These are phyloP conservation scores for Dynastes tityus DNA, from an alignment of 2,888 invertebrate genomes.

Conservation along the genomic window DNA sequence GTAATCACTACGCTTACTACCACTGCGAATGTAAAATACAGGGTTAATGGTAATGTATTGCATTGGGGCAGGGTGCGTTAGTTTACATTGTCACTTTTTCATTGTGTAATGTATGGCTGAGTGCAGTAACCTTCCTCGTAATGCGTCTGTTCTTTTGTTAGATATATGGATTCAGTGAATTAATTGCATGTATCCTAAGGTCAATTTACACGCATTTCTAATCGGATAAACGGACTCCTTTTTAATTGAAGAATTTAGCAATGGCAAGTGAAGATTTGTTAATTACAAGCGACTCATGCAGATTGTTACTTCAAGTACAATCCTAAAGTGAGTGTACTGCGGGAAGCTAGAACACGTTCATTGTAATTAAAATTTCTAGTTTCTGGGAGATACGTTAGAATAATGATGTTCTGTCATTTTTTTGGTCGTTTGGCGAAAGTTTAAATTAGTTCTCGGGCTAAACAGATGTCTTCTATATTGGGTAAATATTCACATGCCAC, in stretches of 20 bases:
- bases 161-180: constrained; percentile 36
- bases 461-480: too few species aligned
- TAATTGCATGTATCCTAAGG: constrained; percentile 21
- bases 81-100: constrained; percentile 29
- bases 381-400: too few species aligned
- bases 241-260: background rate
- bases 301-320: too few species aligned
- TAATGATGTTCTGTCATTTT: background rate
- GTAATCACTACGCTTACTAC: background rate
- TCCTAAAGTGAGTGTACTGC: too few species aligned
- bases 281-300: too few species aligned
- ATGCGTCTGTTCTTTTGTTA: constrained; percentile 5
- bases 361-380: too few species aligned
- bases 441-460: background rate
- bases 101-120: constrained; percentile 31
- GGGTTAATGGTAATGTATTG: background rate
- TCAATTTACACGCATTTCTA: constrained; percentile 35
- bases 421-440: background rate
- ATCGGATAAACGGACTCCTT: constrained; percentile 2
- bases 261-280: background rate
- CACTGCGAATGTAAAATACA: background rate
- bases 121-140: constrained; percentile 31
- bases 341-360: too few species aligned
- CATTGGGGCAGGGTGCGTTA: constrained; percentile 14
- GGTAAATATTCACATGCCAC: too few species aligned